phyloP scores from a whole-genome alignment of 1,140 invertebrate genomes.

The Lepidurus apus region DNA sequence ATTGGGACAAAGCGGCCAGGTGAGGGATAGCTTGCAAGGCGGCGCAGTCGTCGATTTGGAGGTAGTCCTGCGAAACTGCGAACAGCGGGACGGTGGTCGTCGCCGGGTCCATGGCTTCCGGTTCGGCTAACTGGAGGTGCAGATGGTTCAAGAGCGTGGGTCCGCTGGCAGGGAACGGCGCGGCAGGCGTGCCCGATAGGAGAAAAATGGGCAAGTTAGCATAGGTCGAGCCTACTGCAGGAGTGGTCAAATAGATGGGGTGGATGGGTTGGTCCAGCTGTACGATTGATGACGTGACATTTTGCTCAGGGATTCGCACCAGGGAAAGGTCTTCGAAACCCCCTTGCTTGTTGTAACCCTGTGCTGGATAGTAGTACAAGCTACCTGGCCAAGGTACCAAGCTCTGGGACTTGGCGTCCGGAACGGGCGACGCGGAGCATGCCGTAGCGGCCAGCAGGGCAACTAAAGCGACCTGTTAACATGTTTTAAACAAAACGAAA shows the following conservation, averaged over 20 bases:
- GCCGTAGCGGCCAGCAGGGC: background rate
- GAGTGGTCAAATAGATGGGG: background rate
- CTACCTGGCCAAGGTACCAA: background rate
- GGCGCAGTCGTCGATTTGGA: constrained; percentile 13
- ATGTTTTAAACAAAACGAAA: background rate
- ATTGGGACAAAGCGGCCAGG: background rate
- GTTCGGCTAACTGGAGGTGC: background rate
- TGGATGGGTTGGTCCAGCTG: background rate
- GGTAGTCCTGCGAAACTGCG: background rate
- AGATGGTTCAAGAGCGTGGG: background rate
- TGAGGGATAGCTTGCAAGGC: constrained; percentile 2
- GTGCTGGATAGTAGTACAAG: background rate
- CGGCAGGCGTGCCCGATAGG: background rate
- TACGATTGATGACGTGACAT: background rate
- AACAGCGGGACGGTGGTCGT: background rate
- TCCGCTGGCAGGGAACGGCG: background rate
- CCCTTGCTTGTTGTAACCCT: background rate
- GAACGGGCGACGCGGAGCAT: background rate
- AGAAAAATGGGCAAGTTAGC: background rate
- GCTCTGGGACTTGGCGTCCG: background rate
- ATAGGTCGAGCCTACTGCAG: background rate
- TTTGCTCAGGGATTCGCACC: background rate
- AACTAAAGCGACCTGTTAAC: background rate
- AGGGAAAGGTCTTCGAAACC: background rate
- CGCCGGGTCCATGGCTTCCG: background rate